These are phyloP conservation scores for Sylvietta virens DNA, from an alignment of 2,113 vertebrate genomes.

Conservation along the genomic window DNA sequence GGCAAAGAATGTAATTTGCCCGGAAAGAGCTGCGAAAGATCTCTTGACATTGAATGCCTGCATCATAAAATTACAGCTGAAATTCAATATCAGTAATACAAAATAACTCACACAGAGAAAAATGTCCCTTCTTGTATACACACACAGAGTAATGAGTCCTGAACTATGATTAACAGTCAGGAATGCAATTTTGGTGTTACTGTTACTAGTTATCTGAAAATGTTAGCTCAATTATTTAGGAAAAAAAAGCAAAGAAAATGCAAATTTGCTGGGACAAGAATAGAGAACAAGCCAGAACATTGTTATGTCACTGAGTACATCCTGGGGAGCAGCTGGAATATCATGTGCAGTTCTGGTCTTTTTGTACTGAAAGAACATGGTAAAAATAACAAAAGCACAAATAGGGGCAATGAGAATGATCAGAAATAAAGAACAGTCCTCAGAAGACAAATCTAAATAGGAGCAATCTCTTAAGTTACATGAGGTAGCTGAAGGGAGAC, in stretches of 20 bases:
- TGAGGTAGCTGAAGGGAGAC: neutral
- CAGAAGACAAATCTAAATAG: neutral
- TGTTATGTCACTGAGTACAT: neutral
- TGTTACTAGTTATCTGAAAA: neutral
- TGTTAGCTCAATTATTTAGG: neutral
- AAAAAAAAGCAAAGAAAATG: neutral
- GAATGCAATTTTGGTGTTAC: neutral
- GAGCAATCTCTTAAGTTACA: neutral
- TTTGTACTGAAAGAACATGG: neutral
- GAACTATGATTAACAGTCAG: neutral
- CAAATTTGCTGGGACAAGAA: neutral
- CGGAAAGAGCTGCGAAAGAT: slow-evolving; percentile 25
- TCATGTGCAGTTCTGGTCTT: neutral
- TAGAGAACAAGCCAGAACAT: neutral
- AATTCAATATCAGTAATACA: slow-evolving; percentile 9
- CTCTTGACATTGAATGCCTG: neutral
- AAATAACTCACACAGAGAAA: neutral
- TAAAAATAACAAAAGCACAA: neutral
- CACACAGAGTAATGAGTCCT: neutral
- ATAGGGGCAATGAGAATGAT: neutral
- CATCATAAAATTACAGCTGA: neutral
- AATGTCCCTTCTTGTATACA: neutral
- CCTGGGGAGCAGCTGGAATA: neutral
- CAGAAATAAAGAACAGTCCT: neutral
- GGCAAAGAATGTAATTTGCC: slow-evolving; percentile 39